Evolutionary conservation across 2,888 invertebrate species (phyloP), one percentile per base, ranked within the genome.

Genomic region (Drosophila antonietae): DNA sequence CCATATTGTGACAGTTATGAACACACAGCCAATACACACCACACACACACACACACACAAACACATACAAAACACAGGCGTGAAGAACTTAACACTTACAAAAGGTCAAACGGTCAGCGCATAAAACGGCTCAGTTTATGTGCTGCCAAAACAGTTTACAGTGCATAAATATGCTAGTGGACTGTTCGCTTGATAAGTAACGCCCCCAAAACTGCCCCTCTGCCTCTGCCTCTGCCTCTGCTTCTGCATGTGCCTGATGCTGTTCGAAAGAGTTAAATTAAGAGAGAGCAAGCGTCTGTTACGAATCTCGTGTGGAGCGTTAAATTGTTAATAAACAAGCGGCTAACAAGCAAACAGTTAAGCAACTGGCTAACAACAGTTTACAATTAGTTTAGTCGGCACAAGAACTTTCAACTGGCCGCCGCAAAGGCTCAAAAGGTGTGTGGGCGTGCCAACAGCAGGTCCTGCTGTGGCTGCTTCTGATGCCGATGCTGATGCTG

Each of bases 241-340:
- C 23, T 4, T 0, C 4, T 28, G 28, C 28, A 6, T 6, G 28
- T 28, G 28, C 6, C 28, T n/a, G 23, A 3, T 53, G n/a, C 37
- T 20, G 53, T 15, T 39, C 7, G 28, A 3, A 52, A 53, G 61
- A 71, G 77, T 68, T 73, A 68, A 75, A 73, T 61, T 68, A 63
- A 70, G 69, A 62, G 73, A 73, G 73, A 77, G 78, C 74, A 73
- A 66, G 57, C 60, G 56, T 69, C 52, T 65, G 62, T 41, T 65
- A 57, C 65, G 63, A 60, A 59, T 72, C 58, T 64, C 60, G 56
- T 78, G 74, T 73, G 71, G 77, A 88, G 81, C 90, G 89, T 83
- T 90, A 90, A 90, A 90, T 90, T 90, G 90, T 90, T 90, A 86
- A 90, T 90, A 90, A 90, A 88, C 89, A 83, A 82, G 85, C 84